These are phyloP conservation scores for Nasonia giraulti DNA, from an alignment of 1,140 invertebrate species.

Conservation along the genomic window DNA sequence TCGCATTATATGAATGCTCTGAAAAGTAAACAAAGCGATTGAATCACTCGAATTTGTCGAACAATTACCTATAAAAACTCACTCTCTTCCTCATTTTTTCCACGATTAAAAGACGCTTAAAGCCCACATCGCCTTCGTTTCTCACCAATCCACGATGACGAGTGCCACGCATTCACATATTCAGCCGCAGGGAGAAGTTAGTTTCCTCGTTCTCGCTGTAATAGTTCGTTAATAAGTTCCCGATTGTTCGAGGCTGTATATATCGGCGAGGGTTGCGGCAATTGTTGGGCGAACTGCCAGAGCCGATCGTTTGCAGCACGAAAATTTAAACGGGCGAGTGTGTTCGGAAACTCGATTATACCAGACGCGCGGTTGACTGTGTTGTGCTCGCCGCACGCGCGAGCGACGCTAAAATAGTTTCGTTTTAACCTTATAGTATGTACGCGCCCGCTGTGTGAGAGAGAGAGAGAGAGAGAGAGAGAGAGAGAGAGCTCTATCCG, in stretches of 20 bases:
- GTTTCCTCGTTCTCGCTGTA: constrained; percentile 58
- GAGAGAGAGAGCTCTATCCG: no score
- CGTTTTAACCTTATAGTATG: constrained; percentile 23
- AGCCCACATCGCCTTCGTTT: background rate
- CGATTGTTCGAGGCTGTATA: constrained; percentile 60
- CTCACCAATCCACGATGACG: background rate
- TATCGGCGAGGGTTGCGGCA: background rate
- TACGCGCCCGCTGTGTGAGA: no score
- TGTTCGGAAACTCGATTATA: constrained; percentile 49
- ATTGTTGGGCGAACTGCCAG: background rate
- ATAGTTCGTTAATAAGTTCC: constrained; percentile 66
- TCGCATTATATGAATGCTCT: constrained; percentile 18
- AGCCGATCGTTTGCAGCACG: constrained; percentile 32
- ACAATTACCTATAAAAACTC: constrained; percentile 16
- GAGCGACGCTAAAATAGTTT: constrained; percentile 37
- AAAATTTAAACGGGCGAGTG: constrained; percentile 41
- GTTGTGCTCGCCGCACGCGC: background rate
- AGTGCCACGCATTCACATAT: constrained; percentile 43
- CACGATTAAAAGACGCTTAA: constrained; percentile 30
- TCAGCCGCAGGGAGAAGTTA: background rate
- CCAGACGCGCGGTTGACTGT: constrained; percentile 60
- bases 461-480: no score
- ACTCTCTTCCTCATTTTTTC: background rate
- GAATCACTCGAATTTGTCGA: constrained; percentile 1
- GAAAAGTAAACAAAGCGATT: constrained; percentile 33